phyloP scores from a whole-genome alignment of 2,888 invertebrate species.

The Cylindroiulus punctatus region DNA sequence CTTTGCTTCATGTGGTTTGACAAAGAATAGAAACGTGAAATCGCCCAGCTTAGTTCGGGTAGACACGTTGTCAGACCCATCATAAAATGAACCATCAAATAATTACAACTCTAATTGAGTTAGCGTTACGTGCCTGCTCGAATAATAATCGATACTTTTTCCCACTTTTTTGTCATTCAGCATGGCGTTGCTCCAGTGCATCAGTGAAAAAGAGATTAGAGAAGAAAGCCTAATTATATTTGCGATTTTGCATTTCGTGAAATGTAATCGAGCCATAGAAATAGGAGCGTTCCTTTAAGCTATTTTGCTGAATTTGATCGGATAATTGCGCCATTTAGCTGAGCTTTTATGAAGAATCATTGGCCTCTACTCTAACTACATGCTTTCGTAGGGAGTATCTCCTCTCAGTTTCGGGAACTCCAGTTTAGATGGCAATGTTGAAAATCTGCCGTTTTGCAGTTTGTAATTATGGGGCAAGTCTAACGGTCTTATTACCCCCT shows the following conservation, averaged over 20 bases:
- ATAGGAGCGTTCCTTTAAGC: not conserved
- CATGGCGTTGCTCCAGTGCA: not conserved
- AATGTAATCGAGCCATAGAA: not conserved
- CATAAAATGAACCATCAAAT: slow-evolving; percentile 33
- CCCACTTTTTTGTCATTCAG: not conserved
- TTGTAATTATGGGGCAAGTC: too few species aligned
- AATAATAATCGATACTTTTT: slow-evolving; percentile 2
- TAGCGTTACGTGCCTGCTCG: slow-evolving; percentile 23
- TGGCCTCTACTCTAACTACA: not conserved
- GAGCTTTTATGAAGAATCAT: not conserved
- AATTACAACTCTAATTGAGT: slow-evolving; percentile 37
- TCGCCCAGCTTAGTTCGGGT: not conserved
- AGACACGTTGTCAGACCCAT: slow-evolving; percentile 26
- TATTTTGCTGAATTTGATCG: not conserved
- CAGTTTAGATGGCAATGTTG: too few species aligned
- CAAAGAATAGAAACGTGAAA: slow-evolving; percentile 14
- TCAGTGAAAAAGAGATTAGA: slow-evolving; percentile 3
- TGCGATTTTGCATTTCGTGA: slow-evolving; percentile 29
- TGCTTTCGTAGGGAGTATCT: not conserved
- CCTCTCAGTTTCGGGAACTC: not conserved
- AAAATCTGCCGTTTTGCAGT: too few species aligned
- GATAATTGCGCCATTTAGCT: not conserved
- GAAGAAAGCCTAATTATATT: slow-evolving; percentile 14
- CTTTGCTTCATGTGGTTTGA: not conserved
- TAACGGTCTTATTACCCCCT: too few species aligned